Evolutionary conservation across 2,888 invertebrate species (phyloP).

Genomic region (Phyllotreta striolata): DNA sequence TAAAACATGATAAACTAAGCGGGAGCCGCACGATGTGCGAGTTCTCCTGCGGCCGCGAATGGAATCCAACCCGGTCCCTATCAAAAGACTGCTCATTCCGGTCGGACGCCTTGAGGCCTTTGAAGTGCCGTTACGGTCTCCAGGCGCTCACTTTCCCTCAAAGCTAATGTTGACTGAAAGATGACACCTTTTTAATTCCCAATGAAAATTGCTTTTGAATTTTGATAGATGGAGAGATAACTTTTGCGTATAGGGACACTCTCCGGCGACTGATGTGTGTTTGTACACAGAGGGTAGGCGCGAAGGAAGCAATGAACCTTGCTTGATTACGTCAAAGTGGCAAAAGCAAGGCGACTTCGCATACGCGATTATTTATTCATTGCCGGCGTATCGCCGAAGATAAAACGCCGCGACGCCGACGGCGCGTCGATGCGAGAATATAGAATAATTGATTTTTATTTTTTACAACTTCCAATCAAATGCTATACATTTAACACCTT

Average conservation of each 20-base stretch:
- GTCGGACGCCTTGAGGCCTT: slow-evolving; percentile 58
- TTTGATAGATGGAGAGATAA: slow-evolving; percentile 57
- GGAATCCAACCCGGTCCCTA: slow-evolving; percentile 42
- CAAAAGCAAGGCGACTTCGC: background rate
- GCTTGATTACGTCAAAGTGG: slow-evolving; percentile 16
- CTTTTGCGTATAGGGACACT: slow-evolving; percentile 39
- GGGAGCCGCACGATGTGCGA: slow-evolving; percentile 38
- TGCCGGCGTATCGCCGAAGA: background rate
- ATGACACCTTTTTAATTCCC: slow-evolving; percentile 61
- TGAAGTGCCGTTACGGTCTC: slow-evolving; percentile 52
- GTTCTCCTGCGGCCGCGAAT: slow-evolving; percentile 30
- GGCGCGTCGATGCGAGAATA: too few relatives aligned
- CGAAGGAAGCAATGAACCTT: slow-evolving; percentile 12
- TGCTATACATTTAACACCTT: too few relatives aligned
- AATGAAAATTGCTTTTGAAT: slow-evolving; percentile 60
- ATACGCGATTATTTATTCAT: slow-evolving; percentile 13
- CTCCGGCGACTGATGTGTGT: slow-evolving; percentile 20
- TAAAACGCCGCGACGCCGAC: background rate
- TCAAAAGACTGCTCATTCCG: slow-evolving; percentile 57
- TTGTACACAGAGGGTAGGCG: slow-evolving; percentile 26
- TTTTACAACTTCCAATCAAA: too few relatives aligned
- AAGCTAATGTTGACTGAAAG: slow-evolving; percentile 57
- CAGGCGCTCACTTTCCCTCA: slow-evolving; percentile 49
- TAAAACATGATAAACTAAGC: slow-evolving; percentile 54
- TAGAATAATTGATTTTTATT: too few relatives aligned